Evolutionary conservation across 1,140 invertebrate genomes (phyloP).

Genomic region (Drosophila bocki): DNA sequence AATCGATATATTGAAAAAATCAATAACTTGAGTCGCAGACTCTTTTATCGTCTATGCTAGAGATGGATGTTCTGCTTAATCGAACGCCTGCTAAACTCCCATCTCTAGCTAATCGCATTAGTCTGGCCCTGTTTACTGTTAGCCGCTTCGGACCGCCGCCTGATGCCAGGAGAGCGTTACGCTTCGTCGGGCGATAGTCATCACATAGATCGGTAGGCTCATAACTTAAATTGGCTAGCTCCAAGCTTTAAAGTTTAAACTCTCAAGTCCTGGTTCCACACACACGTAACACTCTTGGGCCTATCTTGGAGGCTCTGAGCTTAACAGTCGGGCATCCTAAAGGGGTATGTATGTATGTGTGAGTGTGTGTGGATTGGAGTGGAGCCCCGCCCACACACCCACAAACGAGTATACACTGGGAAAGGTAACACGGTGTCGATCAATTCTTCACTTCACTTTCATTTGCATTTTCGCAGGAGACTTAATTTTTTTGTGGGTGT

Average conservation of each 20-base stretch:
- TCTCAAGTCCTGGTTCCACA: constrained; percentile 32
- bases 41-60: no score
- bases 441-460: constrained; percentile 81
- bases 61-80: background rate
- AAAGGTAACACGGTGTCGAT: constrained; percentile 64
- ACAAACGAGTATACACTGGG: background rate
- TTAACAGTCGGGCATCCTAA: constrained; percentile 24
- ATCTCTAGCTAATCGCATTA: constrained; percentile 24
- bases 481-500: constrained; percentile 74
- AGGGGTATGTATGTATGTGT: constrained; percentile 23
- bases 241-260: background rate
- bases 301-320: constrained; percentile 11
- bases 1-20: no score
- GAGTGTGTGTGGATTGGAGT: constrained; percentile 38
- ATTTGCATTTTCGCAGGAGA: constrained; percentile 57
- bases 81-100: background rate
- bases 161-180: constrained; percentile 59
- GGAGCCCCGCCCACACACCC: constrained; percentile 32
- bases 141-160: constrained; percentile 20
- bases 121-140: constrained; percentile 40
- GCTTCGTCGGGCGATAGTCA: constrained; percentile 58
- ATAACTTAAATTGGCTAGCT: constrained; percentile 67
- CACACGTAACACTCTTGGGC: background rate
- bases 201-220: constrained; percentile 55
- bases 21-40: no score